A percentile compares a stretch with the other conserved stretches of the same genome.
phyloP scores from a whole-genome alignment of 2,113 vertebrate genomes.

The Dasypus novemcinctus region DNA sequence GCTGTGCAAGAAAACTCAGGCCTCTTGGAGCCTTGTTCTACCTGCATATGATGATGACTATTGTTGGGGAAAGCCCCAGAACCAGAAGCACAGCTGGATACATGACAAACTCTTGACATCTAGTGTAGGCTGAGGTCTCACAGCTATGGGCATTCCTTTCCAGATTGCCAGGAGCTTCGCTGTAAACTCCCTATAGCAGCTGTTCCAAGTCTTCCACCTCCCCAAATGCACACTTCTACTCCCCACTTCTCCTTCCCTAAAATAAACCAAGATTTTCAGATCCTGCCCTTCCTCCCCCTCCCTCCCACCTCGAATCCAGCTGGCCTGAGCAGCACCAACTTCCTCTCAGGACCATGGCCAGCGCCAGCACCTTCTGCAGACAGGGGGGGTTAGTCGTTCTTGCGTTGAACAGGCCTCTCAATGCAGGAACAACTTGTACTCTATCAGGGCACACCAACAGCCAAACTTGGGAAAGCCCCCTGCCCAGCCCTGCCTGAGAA shows the following conservation, averaged over 20 bases:
- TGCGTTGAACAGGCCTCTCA: background rate
- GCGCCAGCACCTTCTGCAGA: fast-evolving
- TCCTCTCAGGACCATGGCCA: background rate
- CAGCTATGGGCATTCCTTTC: background rate
- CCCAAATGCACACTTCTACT: background rate
- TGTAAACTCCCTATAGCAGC: background rate
- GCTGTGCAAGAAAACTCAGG: background rate
- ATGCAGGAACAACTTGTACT: background rate
- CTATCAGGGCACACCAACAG: background rate
- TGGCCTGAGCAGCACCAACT: background rate
- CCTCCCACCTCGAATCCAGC: background rate
- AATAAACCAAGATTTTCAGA: background rate
- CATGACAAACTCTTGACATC: background rate
- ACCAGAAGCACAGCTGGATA: background rate
- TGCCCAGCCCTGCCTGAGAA: background rate
- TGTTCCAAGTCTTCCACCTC: background rate
- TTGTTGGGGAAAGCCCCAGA: background rate
- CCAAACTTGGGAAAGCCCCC: background rate
- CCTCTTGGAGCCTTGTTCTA: background rate
- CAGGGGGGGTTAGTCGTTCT: too few relatives aligned
- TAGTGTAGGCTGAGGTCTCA: background rate
- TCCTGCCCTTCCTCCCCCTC: background rate
- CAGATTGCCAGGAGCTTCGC: background rate
- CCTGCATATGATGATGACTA: background rate
- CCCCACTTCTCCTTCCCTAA: background rate